A percentile compares a stretch with the other conserved stretches of the same genome.
Evolutionary conservation across 2,888 invertebrate species (phyloP).

Genomic region (Agapostemon virescens): DNA sequence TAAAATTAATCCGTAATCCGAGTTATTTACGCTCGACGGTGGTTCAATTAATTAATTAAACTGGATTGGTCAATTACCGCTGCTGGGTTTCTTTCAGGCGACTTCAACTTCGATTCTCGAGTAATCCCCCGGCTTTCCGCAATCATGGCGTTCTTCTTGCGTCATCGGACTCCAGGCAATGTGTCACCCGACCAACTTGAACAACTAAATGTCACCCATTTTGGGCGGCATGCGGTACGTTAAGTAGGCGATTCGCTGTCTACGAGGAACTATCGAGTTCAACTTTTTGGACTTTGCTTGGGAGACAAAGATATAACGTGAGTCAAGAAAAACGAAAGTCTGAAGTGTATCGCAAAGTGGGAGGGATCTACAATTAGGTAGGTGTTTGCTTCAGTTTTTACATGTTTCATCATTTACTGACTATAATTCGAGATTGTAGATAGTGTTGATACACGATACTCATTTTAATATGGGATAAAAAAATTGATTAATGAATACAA

Average conservation of each 20-base stretch:
- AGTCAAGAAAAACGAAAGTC: no score
- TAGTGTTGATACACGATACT: no score
- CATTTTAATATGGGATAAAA: no score
- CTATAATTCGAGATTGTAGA: no score
- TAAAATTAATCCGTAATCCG: not conserved
- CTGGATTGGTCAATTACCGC: not conserved
- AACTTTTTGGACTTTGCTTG: not conserved
- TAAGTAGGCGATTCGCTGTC: not conserved
- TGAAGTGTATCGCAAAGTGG: no score
- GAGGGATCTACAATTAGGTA: no score
- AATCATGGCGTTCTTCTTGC: not conserved
- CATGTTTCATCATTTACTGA: no score
- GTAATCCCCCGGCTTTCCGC: not conserved
- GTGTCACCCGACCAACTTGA: not conserved
- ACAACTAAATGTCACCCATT: not conserved
- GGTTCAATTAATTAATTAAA: not conserved
- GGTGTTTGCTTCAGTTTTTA: no score
- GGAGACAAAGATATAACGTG: no score
- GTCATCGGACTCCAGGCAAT: not conserved
- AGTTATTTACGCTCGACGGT: not conserved
- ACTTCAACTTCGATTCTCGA: not conserved
- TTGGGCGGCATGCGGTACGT: not conserved
- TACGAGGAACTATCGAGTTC: not conserved
- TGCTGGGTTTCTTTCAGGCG: not conserved
- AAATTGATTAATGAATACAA: no score